Evolutionary conservation across 2,797 vertebrate genomes (phyloP).

Genomic region (Nannoperca australis): DNA sequence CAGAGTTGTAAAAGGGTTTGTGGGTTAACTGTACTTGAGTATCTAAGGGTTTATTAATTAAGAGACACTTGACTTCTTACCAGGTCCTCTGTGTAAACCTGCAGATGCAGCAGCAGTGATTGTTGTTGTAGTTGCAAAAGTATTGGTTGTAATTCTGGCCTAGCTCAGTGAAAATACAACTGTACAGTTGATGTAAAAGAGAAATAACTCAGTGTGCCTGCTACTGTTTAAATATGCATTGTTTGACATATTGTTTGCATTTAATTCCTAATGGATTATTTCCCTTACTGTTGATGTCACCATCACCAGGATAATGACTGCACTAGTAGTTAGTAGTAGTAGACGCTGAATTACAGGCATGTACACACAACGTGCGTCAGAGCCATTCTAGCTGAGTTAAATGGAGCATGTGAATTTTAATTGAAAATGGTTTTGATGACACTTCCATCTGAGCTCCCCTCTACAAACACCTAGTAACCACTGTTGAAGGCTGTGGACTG

Average conservation of each 20-base stretch:
- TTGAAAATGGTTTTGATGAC: constrained; percentile 66
- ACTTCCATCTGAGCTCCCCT: constrained; percentile 7
- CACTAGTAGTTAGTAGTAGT: background rate
- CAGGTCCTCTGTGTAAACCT: background rate
- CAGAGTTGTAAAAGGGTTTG: background rate
- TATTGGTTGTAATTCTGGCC: background rate
- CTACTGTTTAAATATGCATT: background rate
- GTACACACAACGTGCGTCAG: constrained; percentile 30
- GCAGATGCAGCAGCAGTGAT: background rate
- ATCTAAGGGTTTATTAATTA: background rate
- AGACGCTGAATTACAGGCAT: background rate
- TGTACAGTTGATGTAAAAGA: background rate
- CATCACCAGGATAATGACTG: background rate
- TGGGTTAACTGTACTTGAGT: background rate
- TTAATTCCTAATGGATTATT: background rate
- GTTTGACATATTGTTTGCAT: background rate
- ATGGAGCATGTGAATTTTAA: constrained; percentile 79
- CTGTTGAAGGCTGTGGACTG: constrained; percentile 16
- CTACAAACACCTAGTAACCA: constrained; percentile 6
- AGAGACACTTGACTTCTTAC: background rate
- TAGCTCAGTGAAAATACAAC: background rate
- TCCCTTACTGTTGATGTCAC: background rate
- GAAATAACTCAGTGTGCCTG: background rate
- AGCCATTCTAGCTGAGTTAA: constrained; percentile 55
- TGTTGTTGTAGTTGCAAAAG: background rate